A percentile compares a stretch with the other conserved stretches of the same genome.
Conservation (phyloP, 2,797 vertebrate species). For the Lagorchestes hirsutus region DNA sequence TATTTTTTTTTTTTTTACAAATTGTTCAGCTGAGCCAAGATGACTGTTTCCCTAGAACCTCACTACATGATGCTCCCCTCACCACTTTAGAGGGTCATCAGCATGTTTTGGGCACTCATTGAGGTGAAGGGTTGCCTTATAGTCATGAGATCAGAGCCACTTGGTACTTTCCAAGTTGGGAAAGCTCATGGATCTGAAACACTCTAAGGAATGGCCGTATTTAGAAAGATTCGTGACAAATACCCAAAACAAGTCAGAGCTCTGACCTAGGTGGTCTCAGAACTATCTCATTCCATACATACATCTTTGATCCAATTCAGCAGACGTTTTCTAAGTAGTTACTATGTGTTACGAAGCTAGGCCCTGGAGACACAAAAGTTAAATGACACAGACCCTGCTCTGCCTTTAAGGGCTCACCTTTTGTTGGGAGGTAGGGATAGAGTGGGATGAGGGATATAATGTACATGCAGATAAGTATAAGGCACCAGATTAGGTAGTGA, state of each 20-base stretch:
- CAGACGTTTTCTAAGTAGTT: neutral
- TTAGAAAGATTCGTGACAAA: neutral
- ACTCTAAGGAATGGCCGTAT: neutral
- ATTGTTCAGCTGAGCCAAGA: constrained; percentile 27
- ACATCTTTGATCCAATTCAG: neutral
- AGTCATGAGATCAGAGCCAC: neutral
- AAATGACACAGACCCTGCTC: neutral
- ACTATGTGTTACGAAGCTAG: neutral
- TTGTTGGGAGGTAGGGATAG: neutral
- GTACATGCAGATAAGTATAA: neutral
- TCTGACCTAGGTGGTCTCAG: neutral
- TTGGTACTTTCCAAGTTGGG: neutral
- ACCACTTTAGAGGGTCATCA: neutral
- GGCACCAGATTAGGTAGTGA: neutral
- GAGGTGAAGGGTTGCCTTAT: neutral
- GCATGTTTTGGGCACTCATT: neutral
- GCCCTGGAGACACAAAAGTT: neutral
- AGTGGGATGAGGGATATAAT: neutral
- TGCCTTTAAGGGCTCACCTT: neutral
- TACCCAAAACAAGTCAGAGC: neutral
- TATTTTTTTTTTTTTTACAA: constrained; percentile 9
- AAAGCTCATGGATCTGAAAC: neutral
- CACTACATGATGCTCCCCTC: neutral
- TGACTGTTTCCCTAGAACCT: neutral
- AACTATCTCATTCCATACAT: neutral